These are phyloP conservation scores for Peromyscus leucopus DNA, from an alignment of 2,113 vertebrate species.

Conservation along the genomic window DNA sequence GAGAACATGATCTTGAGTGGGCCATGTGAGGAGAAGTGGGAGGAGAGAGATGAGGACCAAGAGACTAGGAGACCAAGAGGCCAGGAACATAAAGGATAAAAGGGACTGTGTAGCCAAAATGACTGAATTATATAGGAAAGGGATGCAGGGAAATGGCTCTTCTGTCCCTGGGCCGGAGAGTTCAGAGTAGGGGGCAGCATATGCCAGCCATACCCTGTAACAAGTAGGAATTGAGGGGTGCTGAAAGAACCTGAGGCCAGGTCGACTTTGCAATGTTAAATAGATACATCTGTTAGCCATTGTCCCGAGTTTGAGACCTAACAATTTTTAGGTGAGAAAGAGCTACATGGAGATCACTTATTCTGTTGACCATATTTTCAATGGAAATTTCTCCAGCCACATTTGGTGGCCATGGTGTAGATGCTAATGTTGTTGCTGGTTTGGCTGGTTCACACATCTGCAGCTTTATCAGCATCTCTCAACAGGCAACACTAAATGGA, in stretches of 20 bases:
- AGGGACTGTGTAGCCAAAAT: background rate
- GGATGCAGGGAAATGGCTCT: background rate
- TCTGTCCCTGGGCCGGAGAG: no score
- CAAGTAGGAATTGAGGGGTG: background rate
- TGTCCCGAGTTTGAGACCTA: background rate
- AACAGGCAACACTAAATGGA: background rate
- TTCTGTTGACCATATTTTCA: background rate
- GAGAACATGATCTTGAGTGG: background rate
- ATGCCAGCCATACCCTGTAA: background rate
- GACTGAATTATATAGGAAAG: background rate
- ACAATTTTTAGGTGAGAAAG: background rate
- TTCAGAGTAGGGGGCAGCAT: background rate
- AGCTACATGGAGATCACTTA: background rate
- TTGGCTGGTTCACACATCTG: background rate
- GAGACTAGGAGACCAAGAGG: background rate
- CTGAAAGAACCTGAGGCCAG: background rate
- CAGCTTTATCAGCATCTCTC: background rate
- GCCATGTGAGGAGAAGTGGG: background rate
- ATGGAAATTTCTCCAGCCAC: background rate
- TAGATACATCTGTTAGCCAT: background rate
- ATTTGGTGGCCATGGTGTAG: background rate
- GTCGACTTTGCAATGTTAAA: background rate
- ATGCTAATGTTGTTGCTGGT: no score
- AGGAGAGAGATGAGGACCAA: no score
- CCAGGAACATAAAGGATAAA: background rate